Evolutionary conservation across 2,888 invertebrate species (phyloP), one percentile per base, ranked within the genome.

Genomic region (Itoplectis maculator): DNA sequence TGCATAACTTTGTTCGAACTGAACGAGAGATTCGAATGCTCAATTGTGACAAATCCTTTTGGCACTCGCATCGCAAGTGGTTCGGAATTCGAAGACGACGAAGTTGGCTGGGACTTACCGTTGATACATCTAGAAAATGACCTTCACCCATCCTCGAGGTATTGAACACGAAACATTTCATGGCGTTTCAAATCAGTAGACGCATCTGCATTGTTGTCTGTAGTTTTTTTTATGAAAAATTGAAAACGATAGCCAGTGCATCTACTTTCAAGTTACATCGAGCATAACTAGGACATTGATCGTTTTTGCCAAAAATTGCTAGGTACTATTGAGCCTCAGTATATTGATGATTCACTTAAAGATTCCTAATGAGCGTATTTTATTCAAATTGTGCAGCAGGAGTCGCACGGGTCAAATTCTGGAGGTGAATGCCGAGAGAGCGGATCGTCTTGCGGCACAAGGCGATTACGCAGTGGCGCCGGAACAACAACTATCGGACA

Each of bases 51-150:
- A 87, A 88, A 90, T 90, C 87, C 89, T 91, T 92, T 89, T 91
- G 92, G 91, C 91, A 89, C 89, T 91, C 91, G 88, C 90, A 92
- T 90, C 92, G 91, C 83, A 92, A 92, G 92, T 92, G 92, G 92
- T 91, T 92, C 93, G 92, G 93, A 94, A 88, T 95, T 92, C 89
- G 92, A 94, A 90, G 93, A 93, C 88, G 93, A 94, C 84, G 93
- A 94, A 88, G 94, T 93, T 89, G 94, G 94, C 81, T 95, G 95
- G 95, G 95, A 95, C 92, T 93, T 94, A 90, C 95, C 95, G 90
- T 90, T 93, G 91, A 92, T 90, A 91, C 92, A 91, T 90, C 92
- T 92, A 88, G 93, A 93, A 91, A 93, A 92, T 91, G 92, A 93
- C 91, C 92, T 92, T 87, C 92, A 92, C 49, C 92, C 92, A 87